A percentile compares a stretch with the other conserved stretches of the same genome.
These are phyloP conservation scores for Morinoia aosen DNA, from an alignment of 2,888 invertebrate genomes.

Conservation along the genomic window DNA sequence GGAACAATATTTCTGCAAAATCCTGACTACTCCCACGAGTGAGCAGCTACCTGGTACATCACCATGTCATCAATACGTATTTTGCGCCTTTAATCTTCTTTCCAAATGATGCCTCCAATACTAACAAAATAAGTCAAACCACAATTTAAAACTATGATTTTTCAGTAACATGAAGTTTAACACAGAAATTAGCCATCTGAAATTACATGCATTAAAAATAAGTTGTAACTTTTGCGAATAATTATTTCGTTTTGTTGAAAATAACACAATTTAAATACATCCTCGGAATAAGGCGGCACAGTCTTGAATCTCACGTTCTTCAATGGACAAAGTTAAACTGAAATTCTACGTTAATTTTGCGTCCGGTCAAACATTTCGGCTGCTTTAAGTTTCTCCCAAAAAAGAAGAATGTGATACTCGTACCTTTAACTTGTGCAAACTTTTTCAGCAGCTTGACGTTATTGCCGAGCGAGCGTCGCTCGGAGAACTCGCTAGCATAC, in stretches of 20 bases:
- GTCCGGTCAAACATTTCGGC: neutral
- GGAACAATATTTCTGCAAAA: too few species aligned
- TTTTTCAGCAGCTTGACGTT: neutral
- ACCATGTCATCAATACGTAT: too few species aligned
- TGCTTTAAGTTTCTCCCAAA: neutral
- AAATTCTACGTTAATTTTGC: neutral
- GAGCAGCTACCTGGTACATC: too few species aligned
- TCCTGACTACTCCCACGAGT: too few species aligned
- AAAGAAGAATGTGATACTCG: neutral
- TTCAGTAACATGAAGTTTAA: too few species aligned
- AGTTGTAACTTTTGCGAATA: neutral
- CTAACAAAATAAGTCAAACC: too few species aligned
- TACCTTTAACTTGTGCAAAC: neutral
- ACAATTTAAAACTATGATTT: too few species aligned
- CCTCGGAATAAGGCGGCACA: neutral
- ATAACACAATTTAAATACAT: neutral
- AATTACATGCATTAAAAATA: neutral
- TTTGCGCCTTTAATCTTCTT: too few species aligned
- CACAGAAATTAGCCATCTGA: too few species aligned
- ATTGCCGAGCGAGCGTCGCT: constrained; percentile 9
- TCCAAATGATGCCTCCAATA: too few species aligned
- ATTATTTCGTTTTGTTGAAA: neutral
- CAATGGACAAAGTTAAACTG: neutral
- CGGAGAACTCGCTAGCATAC: neutral
- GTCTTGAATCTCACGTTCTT: neutral